Evolutionary conservation across 2,113 vertebrate genomes (phyloP).

Genomic region (Alces alces): DNA sequence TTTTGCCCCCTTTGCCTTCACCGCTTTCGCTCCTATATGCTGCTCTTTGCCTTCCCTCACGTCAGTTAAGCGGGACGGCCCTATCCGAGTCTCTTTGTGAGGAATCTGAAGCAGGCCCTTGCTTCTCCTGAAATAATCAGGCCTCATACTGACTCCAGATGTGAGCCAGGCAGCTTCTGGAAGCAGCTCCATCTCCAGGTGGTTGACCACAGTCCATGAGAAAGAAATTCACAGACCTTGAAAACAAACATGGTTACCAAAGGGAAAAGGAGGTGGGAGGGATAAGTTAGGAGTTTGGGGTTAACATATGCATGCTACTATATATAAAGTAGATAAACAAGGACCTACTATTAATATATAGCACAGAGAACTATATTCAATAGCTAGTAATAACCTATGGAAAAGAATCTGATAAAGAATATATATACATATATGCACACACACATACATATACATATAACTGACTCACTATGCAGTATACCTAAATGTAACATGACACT

Average conservation of each 20-base stretch:
- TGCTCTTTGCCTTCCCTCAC: not conserved
- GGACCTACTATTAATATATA: not conserved
- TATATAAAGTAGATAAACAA: not conserved
- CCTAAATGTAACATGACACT: not conserved
- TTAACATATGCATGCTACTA: not conserved
- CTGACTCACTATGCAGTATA: not conserved
- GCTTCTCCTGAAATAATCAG: not conserved
- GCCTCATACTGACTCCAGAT: not conserved
- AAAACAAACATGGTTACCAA: not conserved
- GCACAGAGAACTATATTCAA: not conserved
- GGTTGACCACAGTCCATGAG: rapidly evolving
- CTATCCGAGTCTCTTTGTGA: not conserved
- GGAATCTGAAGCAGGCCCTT: not conserved
- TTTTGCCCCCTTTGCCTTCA: not conserved
- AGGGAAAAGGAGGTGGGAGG: not conserved
- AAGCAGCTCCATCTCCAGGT: not conserved
- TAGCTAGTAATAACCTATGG: not conserved
- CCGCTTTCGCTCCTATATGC: not conserved
- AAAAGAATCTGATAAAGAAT: not conserved
- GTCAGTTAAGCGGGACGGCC: too few relatives aligned
- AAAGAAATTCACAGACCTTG: not conserved
- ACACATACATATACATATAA: not conserved
- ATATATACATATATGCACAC: not conserved
- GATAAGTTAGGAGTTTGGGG: not conserved
- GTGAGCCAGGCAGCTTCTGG: not conserved